Conservation (phyloP, 2,797 vertebrate genomes). For the Mormyrops attenuatus region DNA sequence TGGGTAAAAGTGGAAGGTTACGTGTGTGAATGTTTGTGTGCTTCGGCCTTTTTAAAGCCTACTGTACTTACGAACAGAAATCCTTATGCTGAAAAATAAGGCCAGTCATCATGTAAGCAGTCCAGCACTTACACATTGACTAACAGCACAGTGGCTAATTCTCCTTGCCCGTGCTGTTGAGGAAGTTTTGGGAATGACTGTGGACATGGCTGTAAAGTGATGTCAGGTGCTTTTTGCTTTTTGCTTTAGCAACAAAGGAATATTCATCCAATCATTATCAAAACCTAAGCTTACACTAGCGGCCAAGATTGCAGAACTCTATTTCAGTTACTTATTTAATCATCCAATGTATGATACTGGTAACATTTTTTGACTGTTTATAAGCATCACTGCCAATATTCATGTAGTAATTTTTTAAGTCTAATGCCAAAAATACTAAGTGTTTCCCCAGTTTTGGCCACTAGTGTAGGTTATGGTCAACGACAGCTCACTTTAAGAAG, state of each 20-base stretch:
- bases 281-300: neutral
- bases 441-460: neutral
- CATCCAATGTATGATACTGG: neutral
- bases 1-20: constrained; percentile 44
- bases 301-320: neutral
- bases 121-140: neutral
- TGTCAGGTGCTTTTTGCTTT: neutral
- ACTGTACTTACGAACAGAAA: neutral
- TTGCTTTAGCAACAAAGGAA: neutral
- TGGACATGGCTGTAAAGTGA: neutral
- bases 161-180: no score
- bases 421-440: neutral
- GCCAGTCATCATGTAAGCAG: neutral
- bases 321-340: neutral
- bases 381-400: neutral
- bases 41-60: constrained; percentile 7
- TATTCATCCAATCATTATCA: neutral
- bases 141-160: neutral
- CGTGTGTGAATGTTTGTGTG: constrained; percentile 22
- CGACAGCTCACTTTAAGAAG: neutral
- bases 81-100: neutral
- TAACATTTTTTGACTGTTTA: neutral
- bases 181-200: neutral
- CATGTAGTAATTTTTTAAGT: neutral
- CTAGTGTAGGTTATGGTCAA: neutral